phyloP scores from a whole-genome alignment of 2,797 vertebrate species.

The Mastacembelus armatus region DNA sequence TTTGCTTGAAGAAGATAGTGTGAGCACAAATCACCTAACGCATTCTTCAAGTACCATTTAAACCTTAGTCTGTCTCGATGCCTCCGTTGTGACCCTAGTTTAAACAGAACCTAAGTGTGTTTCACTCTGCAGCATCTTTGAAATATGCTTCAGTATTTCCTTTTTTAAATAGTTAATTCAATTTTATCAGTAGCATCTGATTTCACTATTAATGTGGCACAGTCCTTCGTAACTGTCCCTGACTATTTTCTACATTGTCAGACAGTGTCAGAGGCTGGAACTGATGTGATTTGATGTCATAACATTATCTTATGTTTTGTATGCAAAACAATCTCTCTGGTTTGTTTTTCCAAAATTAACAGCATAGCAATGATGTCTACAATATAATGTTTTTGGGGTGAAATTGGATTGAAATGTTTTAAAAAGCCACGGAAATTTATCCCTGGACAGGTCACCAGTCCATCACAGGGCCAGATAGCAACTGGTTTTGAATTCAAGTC shows the following conservation, averaged over 20 bases:
- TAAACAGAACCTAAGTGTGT: constrained; percentile 2
- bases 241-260: constrained; percentile 7
- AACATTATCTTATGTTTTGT: background rate
- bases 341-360: too few relatives aligned
- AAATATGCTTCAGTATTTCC: background rate
- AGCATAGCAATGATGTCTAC: too few relatives aligned
- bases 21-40: background rate
- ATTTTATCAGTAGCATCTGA: background rate
- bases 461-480: too few relatives aligned
- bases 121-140: background rate
- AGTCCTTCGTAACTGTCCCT: background rate
- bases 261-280: too few relatives aligned
- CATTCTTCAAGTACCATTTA: constrained; percentile 5
- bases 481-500: too few relatives aligned
- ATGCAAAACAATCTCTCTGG: background rate
- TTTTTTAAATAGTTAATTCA: background rate
- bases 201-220: background rate
- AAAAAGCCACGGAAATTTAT: too few relatives aligned
- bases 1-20: background rate
- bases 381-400: too few relatives aligned
- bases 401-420: too few relatives aligned
- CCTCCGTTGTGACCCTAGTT: background rate
- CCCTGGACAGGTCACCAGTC: too few relatives aligned
- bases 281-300: constrained; percentile 15
- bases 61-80: background rate